Percentiles rank a stretch among this genome's conserved stretches.
Evolutionary conservation across 2,113 vertebrate genomes (phyloP).

Genomic region (Machaerirhynchus nigripectus): DNA sequence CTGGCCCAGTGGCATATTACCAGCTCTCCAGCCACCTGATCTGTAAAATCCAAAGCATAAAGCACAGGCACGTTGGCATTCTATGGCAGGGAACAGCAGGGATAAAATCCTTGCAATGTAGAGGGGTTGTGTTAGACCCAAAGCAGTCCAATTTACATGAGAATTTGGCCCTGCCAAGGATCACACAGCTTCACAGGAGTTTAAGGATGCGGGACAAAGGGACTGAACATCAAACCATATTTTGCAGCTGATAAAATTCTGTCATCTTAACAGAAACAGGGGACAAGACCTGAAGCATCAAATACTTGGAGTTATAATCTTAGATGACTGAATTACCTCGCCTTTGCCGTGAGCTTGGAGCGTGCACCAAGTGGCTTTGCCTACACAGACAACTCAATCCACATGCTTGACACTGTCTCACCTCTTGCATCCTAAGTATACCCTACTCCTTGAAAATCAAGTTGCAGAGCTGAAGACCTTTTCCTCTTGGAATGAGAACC

Average conservation of each 20-base stretch:
- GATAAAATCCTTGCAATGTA: background rate
- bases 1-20: background rate
- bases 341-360: background rate
- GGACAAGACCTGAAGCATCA: background rate
- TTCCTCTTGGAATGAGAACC: background rate
- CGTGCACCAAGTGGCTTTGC: background rate
- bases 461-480: background rate
- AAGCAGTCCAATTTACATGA: background rate
- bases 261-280: background rate
- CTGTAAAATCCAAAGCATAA: conserved; percentile 2
- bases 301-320: background rate
- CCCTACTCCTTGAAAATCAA: background rate
- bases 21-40: background rate
- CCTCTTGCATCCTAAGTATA: background rate
- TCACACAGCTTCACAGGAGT: background rate
- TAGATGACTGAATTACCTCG: background rate
- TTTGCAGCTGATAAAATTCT: background rate
- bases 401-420: background rate
- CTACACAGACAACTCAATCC: background rate
- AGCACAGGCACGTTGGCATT: background rate
- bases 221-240: background rate
- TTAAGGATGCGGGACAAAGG: background rate
- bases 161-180: background rate
- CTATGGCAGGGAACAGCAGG: background rate
- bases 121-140: background rate